Evolutionary conservation across 2,888 invertebrate genomes (phyloP).

Genomic region (Hoplodrina ambigua): DNA sequence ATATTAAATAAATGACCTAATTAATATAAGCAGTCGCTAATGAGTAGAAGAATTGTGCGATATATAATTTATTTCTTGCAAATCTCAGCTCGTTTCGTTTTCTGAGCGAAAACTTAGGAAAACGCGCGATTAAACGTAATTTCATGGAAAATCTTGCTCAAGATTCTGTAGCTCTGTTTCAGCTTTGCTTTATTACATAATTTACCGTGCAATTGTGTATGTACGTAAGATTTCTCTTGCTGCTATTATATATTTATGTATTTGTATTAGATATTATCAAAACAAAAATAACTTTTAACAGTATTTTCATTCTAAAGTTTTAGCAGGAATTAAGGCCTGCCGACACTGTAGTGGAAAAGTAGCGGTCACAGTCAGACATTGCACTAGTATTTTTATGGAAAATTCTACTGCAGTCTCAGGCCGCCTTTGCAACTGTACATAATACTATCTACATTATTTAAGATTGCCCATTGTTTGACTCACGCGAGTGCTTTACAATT

Average conservation of each 20-base stretch:
- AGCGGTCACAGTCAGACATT: too few species aligned
- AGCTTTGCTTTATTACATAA: slow-evolving; percentile 5
- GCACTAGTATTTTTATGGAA: too few species aligned
- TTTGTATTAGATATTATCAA: slow-evolving; percentile 28
- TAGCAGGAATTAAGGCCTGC: slow-evolving; percentile 5
- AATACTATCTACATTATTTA: background rate
- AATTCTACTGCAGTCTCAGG: too few species aligned
- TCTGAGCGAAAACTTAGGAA: slow-evolving; percentile 5
- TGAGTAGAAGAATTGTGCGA: background rate
- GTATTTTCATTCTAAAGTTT: slow-evolving; percentile 13
- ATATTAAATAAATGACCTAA: background rate
- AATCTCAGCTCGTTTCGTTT: slow-evolving; percentile 9
- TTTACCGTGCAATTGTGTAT: slow-evolving; percentile 20
- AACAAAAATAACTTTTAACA: slow-evolving; percentile 17
- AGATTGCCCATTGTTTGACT: slow-evolving; percentile 1
- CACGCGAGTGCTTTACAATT: background rate
- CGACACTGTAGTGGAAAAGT: too few species aligned
- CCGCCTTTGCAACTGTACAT: background rate
- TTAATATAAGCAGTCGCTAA: background rate
- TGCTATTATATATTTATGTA: slow-evolving; percentile 6
- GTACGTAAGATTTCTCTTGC: slow-evolving; percentile 13
- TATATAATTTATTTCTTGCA: background rate
- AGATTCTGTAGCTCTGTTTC: slow-evolving; percentile 18
- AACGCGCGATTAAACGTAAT: slow-evolving; percentile 31
- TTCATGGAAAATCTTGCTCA: slow-evolving; percentile 21